phyloP scores from a whole-genome alignment of 92 coral and sea anemone genomes.

The Siderastrea siderea region DNA sequence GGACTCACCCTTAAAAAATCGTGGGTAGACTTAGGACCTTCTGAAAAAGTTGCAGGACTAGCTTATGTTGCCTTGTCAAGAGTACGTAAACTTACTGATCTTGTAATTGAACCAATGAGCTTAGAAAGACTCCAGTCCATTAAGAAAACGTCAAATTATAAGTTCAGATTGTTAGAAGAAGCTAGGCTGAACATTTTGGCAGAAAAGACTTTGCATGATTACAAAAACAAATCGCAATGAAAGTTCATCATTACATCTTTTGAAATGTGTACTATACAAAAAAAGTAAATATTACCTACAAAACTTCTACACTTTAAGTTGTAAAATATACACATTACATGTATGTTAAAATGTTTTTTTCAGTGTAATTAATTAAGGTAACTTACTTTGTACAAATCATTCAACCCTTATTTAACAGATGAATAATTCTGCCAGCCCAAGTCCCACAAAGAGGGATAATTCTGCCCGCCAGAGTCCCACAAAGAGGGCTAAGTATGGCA shows the following conservation, averaged over 20 bases:
- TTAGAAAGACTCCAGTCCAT: constrained; percentile 56
- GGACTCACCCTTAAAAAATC: constrained; percentile 42
- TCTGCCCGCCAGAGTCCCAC: constrained; percentile 57
- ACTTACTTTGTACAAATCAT: constrained; percentile 28
- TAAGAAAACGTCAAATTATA: constrained; percentile 58
- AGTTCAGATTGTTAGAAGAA: constrained; percentile 53
- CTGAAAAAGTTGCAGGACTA: constrained; percentile 60
- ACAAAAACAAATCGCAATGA: constrained; percentile 37
- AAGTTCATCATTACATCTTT: constrained; percentile 47
- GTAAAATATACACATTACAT: constrained; percentile 33
- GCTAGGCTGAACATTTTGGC: constrained; percentile 48
- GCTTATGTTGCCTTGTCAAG: constrained; percentile 67
- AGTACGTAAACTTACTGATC: constrained; percentile 23
- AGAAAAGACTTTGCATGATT: constrained; percentile 33
- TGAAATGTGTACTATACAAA: constrained; percentile 45
- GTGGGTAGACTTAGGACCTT: constrained; percentile 53
- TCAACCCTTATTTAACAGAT: constrained; percentile 52
- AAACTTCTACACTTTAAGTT: constrained; percentile 45
- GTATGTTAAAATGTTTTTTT: constrained; percentile 29
- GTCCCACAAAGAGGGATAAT: constrained; percentile 64
- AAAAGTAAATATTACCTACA: constrained; percentile 50
- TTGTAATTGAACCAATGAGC: constrained; percentile 44
- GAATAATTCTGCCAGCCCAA: constrained; percentile 54
- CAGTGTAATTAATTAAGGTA: constrained; percentile 35
- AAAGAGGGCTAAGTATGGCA: constrained; percentile 59